Evolutionary conservation across 2,888 invertebrate species (phyloP).

Genomic region (Scrobipalpa atriplicella): DNA sequence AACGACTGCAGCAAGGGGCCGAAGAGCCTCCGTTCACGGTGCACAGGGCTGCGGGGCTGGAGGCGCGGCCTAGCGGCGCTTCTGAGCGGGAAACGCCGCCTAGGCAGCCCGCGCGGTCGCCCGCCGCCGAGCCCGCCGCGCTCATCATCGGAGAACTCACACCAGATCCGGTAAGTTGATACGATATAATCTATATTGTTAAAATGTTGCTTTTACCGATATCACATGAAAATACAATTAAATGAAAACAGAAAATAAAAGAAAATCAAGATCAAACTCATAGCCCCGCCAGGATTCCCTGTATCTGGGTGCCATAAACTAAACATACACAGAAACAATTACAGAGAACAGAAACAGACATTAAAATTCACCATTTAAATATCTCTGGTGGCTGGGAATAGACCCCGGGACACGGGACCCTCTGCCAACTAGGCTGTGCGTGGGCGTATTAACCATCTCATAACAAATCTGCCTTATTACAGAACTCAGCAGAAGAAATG

Average conservation of each 20-base stretch:
- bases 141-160: slow-evolving; percentile 71
- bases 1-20: slow-evolving; percentile 46
- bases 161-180: slow-evolving; percentile 66
- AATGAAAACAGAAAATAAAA: too few relatives aligned
- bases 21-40: slow-evolving; percentile 53
- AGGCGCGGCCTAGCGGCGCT: slow-evolving; percentile 44
- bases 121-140: slow-evolving; percentile 65
- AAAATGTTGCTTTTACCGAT: too few relatives aligned
- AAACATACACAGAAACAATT: neutral
- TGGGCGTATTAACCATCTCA: too few relatives aligned
- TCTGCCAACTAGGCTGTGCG: too few relatives aligned
- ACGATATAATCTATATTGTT: too few relatives aligned
- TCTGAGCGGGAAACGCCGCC: slow-evolving; percentile 53
- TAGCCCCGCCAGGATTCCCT: too few relatives aligned
- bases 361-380: too few relatives aligned
- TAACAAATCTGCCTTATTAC: slow-evolving; percentile 32
- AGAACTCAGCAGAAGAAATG: slow-evolving; percentile 95
- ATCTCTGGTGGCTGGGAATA: too few relatives aligned
- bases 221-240: too few relatives aligned
- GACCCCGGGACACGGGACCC: neutral
- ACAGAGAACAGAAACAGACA: too few relatives aligned
- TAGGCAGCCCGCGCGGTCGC: slow-evolving; percentile 46
- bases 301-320: too few relatives aligned
- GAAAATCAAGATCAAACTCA: too few relatives aligned
- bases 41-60: slow-evolving; percentile 43